phyloP scores from a whole-genome alignment of 2,113 vertebrate genomes.

The Bombycilla garrulus region DNA sequence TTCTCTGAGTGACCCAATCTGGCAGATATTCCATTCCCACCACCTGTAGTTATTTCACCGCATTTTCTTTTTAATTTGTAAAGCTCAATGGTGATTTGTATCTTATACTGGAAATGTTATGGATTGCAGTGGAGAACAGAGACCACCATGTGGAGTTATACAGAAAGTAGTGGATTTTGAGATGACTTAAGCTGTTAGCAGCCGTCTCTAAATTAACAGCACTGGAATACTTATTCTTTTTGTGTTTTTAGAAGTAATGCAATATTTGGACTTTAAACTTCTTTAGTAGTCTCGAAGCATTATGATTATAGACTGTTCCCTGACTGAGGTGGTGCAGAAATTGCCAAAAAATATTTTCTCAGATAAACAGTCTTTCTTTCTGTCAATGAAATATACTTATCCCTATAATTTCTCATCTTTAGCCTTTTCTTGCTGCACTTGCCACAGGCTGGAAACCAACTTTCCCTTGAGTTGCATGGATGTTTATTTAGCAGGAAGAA shows the following conservation, averaged over 20 bases:
- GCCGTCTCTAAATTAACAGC: not conserved
- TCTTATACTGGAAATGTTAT: not conserved
- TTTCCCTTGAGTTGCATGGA: not conserved
- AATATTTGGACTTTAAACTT: not conserved
- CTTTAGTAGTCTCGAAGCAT: not conserved
- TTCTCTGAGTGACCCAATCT: not conserved
- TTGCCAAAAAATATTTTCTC: not conserved
- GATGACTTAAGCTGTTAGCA: slow-evolving; percentile 3
- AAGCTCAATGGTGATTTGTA: not conserved
- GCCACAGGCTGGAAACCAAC: not conserved
- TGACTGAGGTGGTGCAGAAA: not conserved
- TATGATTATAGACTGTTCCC: not conserved
- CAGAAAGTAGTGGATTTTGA: not conserved
- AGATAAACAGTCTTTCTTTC: not conserved
- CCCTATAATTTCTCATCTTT: not conserved
- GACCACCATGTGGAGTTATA: not conserved
- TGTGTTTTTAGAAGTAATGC: not conserved
- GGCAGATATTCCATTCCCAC: not conserved
- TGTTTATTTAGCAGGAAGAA: slow-evolving; percentile 25
- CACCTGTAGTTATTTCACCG: no score
- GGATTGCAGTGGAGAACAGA: not conserved
- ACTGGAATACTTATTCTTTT: not conserved
- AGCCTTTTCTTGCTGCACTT: not conserved
- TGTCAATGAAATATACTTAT: not conserved
- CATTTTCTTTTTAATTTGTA: not conserved